Base-by-base conservation (phyloP, 2,113 vertebrate genomes). In the Pteruthius melanotis region DNA sequence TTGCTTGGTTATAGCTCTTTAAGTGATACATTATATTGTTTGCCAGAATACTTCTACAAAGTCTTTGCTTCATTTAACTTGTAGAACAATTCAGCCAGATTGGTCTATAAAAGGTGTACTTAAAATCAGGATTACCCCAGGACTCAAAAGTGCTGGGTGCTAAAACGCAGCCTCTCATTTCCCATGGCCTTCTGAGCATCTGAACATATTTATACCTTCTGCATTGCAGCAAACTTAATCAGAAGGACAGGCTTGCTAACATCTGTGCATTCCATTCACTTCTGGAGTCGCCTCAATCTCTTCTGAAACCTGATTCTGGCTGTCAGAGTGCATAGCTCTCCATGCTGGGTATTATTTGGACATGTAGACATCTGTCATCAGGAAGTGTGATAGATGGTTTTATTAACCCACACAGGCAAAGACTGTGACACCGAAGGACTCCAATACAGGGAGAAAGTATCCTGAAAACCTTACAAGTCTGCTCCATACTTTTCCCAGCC, bases 301-400 rank as follows among this genome's bases (percentile, higher is more conserved):
- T 90, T 87, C 94, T 94, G 96, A 97, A 97, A 97, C 96, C 93
- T 68, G 97, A 96, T 84, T 95, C 95, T 89, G 94, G 85, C 93
- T 97, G 97, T 94, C 96, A 95, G 64, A 93, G 72, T 2, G 16
- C 89, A 95, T 30, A 53, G 89, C 90, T 95, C 96, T 96, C 84
- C 88, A 24, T 70, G 89, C 93, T 54, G 95, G 95, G 89, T 59
- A 95, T 98, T 97, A 97, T 93, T 95, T 61, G 96, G 97, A 97
- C 97, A 96, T 95, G 97, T 83, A 98, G 97, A 97, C 97, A 97
- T 97, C 97, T 98, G 98, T 97, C 91, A 33, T 95, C 96, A 77
- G 94, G 89, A 95, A 96, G 85, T 68, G 93, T 98, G 97, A 98
- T 98, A 87, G 97, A 98, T 98, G 97, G 94, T 95, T 98, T 98